Conservation (phyloP, 2,113 vertebrate genomes). For the Poeciliopsis prolifica region DNA sequence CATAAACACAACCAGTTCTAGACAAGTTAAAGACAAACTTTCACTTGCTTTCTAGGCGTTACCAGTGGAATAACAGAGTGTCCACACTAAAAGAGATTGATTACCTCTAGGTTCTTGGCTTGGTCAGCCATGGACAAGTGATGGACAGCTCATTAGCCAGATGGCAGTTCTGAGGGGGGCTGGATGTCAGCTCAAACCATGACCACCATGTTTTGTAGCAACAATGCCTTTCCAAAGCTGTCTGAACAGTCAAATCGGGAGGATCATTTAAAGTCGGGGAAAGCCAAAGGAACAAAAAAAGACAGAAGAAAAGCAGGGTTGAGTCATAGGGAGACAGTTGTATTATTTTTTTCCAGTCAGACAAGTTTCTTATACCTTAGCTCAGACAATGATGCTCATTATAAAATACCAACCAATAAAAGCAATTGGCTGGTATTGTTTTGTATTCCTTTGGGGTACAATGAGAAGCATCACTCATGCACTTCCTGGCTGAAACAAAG, state of each 20-base stretch:
- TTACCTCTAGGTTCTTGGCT: constrained; percentile 59
- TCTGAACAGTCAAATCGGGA: constrained; percentile 34
- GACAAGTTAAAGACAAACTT: constrained; percentile 24
- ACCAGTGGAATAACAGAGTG: constrained; percentile 65
- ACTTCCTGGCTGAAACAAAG: not conserved
- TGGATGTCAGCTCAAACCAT: constrained; percentile 44
- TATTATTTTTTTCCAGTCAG: not conserved
- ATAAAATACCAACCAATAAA: not conserved
- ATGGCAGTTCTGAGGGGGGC: constrained; percentile 61
- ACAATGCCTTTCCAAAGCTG: constrained; percentile 29
- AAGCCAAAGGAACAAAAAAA: not conserved
- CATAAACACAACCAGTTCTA: constrained; percentile 17
- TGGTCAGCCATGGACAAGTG: constrained; percentile 57
- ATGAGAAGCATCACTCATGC: not conserved
- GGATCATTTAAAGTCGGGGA: not conserved
- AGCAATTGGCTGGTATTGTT: not conserved
- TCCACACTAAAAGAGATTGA: constrained; percentile 64
- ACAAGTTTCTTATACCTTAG: not conserved
- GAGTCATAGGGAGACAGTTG: not conserved
- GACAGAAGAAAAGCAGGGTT: not conserved
- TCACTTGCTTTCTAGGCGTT: constrained; percentile 27
- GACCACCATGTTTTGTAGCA: constrained; percentile 47
- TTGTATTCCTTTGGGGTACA: not conserved
- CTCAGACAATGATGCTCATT: not conserved
- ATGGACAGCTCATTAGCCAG: constrained; percentile 78